Conservation (phyloP, 2,113 vertebrate species). For the Semnornis frantzii region DNA sequence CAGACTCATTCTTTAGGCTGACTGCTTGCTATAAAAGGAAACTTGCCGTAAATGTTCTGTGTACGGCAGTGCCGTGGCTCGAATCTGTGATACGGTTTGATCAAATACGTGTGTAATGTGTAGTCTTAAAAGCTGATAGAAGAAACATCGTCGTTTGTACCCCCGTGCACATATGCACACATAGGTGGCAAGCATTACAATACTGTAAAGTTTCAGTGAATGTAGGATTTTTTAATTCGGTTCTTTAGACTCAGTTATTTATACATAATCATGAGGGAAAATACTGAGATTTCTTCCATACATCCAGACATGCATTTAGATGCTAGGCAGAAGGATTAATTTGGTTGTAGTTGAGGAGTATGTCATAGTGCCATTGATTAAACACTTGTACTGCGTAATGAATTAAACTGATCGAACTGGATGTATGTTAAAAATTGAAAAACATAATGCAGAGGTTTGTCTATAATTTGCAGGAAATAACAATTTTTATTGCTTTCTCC, state of each 20-base stretch:
- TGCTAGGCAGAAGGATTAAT: neutral
- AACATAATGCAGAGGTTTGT: neutral
- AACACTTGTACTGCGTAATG: neutral
- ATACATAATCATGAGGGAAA: rapidly evolving
- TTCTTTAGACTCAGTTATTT: neutral
- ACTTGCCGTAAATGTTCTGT: rapidly evolving
- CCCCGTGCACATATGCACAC: rapidly evolving
- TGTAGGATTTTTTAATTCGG: rapidly evolving
- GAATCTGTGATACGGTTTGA: neutral
- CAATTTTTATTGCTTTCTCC: neutral
- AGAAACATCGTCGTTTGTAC: rapidly evolving
- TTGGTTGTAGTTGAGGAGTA: neutral
- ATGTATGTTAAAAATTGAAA: neutral
- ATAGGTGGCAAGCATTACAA: rapidly evolving
- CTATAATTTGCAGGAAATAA: rapidly evolving
- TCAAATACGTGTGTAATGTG: neutral
- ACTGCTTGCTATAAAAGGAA: rapidly evolving
- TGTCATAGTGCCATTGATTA: rapidly evolving
- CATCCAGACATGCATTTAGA: neutral
- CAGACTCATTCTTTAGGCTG: rapidly evolving
- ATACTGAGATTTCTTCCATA: rapidly evolving
- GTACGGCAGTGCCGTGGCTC: no score
- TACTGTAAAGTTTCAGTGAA: neutral
- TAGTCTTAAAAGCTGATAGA: rapidly evolving
- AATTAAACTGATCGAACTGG: neutral